Conservation (phyloP, 2,888 invertebrate species). For the Falcaria lacertinaria region DNA sequence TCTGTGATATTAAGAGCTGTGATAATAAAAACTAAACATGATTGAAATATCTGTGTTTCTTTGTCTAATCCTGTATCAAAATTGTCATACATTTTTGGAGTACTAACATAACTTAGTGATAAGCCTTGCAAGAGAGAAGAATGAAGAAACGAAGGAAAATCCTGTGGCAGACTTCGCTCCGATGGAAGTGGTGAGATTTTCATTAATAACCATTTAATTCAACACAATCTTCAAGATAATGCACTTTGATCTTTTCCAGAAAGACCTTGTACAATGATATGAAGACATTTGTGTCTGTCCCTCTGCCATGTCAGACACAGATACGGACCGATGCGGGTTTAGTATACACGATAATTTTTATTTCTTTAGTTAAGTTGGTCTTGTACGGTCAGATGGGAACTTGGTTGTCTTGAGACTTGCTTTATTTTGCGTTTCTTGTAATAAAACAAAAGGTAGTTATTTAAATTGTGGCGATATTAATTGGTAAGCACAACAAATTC, state of each 20-base stretch:
- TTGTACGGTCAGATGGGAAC: slow-evolving; percentile 27
- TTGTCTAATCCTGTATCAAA: slow-evolving; percentile 17
- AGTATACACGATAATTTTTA: slow-evolving; percentile 47
- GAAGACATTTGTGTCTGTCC: slow-evolving; percentile 9
- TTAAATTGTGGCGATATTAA: too few relatives aligned
- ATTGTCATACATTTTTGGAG: slow-evolving; percentile 11
- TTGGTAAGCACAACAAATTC: too few relatives aligned
- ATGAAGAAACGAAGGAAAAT: slow-evolving; percentile 14
- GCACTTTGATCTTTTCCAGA: slow-evolving; percentile 72
- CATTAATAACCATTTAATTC: slow-evolving; percentile 16
- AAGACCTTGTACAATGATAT: slow-evolving; percentile 8
- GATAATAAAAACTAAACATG: slow-evolving; percentile 20
- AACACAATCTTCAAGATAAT: slow-evolving; percentile 48
- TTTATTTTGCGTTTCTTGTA: too few relatives aligned
- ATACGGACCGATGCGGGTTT: slow-evolving; percentile 39
- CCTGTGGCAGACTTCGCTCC: slow-evolving; percentile 21
- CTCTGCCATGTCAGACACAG: slow-evolving; percentile 27
- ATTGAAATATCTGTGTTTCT: slow-evolving; percentile 27
- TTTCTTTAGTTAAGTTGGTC: slow-evolving; percentile 34
- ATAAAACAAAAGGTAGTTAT: too few relatives aligned
- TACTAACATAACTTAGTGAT: slow-evolving; percentile 12
- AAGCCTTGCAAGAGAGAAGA: slow-evolving; percentile 26
- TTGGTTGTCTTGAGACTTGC: slow-evolving; percentile 26
- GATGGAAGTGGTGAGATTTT: slow-evolving; percentile 34
- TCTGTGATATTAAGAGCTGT: slow-evolving; percentile 29